phyloP scores from a whole-genome alignment of 2,888 invertebrate species.

The Agriopis aurantiaria region DNA sequence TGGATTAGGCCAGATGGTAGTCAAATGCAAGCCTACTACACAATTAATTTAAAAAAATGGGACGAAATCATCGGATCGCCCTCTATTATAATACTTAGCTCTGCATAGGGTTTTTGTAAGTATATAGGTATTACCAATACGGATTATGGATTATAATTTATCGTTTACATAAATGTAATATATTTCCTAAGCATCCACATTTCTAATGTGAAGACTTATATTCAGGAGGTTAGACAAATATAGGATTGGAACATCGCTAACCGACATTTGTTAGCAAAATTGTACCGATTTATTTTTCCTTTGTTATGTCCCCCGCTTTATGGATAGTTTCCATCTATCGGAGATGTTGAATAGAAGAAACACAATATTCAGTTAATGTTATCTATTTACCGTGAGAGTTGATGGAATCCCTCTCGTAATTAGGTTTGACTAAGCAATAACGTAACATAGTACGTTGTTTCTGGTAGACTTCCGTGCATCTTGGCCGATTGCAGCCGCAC shows the following conservation, averaged over 20 bases:
- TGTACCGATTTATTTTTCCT: conserved; percentile 68
- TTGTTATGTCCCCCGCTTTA: conserved; percentile 64
- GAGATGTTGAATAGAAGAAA: conserved; percentile 54
- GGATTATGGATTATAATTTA: too few relatives aligned
- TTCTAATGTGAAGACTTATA: conserved; percentile 35
- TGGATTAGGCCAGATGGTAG: too few relatives aligned
- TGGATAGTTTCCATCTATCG: conserved; percentile 65
- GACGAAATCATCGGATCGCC: too few relatives aligned
- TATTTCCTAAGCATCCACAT: not conserved
- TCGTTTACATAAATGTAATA: not conserved
- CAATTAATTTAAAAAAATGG: too few relatives aligned
- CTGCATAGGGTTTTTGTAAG: too few relatives aligned
- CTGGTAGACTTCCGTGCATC: too few relatives aligned
- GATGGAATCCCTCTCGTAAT: conserved; percentile 24
- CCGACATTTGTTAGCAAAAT: conserved; percentile 73
- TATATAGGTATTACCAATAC: too few relatives aligned
- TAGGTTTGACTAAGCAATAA: not conserved
- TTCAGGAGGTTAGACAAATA: conserved; percentile 60
- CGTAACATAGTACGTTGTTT: not conserved
- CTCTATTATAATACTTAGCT: too few relatives aligned
- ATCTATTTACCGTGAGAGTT: conserved; percentile 27
- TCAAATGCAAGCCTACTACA: too few relatives aligned
- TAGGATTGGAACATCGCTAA: conserved; percentile 67
- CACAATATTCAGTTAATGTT: conserved; percentile 33
- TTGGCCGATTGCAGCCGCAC: too few relatives aligned